phyloP scores from a whole-genome alignment of 2,888 invertebrate genomes.

The Entomobrya proxima region DNA sequence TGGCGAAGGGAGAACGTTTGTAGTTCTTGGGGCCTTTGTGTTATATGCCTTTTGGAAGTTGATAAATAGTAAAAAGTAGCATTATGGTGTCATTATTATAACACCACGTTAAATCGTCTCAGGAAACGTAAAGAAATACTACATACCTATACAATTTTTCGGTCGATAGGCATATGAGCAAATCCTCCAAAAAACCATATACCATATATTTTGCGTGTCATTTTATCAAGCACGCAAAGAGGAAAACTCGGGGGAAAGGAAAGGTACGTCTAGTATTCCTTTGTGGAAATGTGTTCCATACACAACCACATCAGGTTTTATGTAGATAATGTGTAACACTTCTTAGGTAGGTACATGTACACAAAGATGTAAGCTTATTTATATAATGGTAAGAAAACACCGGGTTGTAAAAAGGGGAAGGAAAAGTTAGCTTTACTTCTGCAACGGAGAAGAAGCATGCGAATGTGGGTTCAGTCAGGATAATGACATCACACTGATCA shows the following conservation, averaged over 20 bases:
- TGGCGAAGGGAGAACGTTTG: background rate
- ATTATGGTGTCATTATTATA: slow-evolving; percentile 23
- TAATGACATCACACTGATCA: slow-evolving; percentile 54
- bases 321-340: background rate
- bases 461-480: slow-evolving; percentile 38
- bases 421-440: background rate
- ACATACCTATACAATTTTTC: slow-evolving; percentile 48
- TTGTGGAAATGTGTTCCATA: background rate
- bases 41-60: background rate
- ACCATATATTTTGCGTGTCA: slow-evolving; percentile 48
- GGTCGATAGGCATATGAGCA: slow-evolving; percentile 58
- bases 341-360: background rate
- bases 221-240: slow-evolving; percentile 59
- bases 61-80: slow-evolving; percentile 4
- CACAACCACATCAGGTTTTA: slow-evolving; percentile 21
- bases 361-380: background rate
- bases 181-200: slow-evolving; percentile 38
- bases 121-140: slow-evolving; percentile 28
- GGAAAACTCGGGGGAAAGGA: slow-evolving; percentile 40
- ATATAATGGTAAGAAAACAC: slow-evolving; percentile 25
- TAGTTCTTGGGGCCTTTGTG: background rate
- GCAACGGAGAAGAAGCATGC: slow-evolving; percentile 32
- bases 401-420: slow-evolving; percentile 32
- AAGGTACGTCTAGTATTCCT: slow-evolving; percentile 16
- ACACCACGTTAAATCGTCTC: slow-evolving; percentile 29